A percentile compares a stretch with the other conserved stretches of the same genome.
phyloP scores from a whole-genome alignment of 2,797 vertebrate species.

The Danio kyathit region DNA sequence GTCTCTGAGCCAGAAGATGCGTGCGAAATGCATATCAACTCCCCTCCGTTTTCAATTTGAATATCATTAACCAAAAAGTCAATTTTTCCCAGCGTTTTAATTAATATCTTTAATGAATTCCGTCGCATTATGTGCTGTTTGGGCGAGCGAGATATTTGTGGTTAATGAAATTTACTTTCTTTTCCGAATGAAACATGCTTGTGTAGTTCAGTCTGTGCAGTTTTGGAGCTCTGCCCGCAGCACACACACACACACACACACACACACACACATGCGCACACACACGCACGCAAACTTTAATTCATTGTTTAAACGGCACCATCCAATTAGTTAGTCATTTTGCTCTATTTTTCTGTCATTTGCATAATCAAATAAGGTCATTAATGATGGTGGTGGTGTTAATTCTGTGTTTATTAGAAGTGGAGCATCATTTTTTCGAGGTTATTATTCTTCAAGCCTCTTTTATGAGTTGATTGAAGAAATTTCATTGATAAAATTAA shows the following conservation, averaged over 20 bases:
- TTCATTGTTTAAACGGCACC: slow-evolving; percentile 34
- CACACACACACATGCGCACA: no score
- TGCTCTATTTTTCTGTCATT: slow-evolving; percentile 35
- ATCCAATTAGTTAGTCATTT: slow-evolving; percentile 44
- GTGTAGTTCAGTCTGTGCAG: neutral
- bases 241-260: no score
- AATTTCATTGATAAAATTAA: neutral
- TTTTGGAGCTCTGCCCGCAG: slow-evolving; percentile 32
- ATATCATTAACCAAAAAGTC: slow-evolving; percentile 62
- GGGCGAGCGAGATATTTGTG: slow-evolving; percentile 58
- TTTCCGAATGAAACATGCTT: slow-evolving; percentile 42
- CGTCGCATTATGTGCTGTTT: slow-evolving; percentile 56
- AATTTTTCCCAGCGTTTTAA: slow-evolving; percentile 58
- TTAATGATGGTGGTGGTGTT: slow-evolving; percentile 45
- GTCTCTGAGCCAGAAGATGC: neutral
- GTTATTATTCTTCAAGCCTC: slow-evolving; percentile 35
- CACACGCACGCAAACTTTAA: slow-evolving; percentile 17
- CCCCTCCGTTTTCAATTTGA: slow-evolving; percentile 58
- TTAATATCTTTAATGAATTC: slow-evolving; percentile 64
- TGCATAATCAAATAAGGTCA: slow-evolving; percentile 55
- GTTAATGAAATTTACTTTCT: slow-evolving; percentile 59
- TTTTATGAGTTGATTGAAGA: slow-evolving; percentile 53
- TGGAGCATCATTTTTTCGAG: neutral
- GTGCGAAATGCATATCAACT: slow-evolving; percentile 44
- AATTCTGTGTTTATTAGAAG: slow-evolving; percentile 34